phyloP scores from a whole-genome alignment of 2,888 invertebrate species.

The Aphrophora alni region DNA sequence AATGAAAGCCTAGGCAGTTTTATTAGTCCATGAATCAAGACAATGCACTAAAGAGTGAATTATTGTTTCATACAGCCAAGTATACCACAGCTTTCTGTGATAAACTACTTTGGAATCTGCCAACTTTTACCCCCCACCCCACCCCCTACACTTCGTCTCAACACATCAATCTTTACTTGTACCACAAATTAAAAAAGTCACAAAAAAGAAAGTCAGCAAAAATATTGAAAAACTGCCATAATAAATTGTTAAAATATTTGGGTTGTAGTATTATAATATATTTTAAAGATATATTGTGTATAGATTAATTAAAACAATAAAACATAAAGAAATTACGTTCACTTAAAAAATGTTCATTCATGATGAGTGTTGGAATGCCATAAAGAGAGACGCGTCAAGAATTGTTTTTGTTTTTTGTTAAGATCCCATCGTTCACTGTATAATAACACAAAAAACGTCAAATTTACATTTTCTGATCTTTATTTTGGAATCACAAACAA shows the following conservation, averaged over 20 bases:
- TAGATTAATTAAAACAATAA: no score
- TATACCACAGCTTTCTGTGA: neutral
- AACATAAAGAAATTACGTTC: no score
- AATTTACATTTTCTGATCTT: no score
- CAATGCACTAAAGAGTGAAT: slow-evolving; percentile 6
- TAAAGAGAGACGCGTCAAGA: no score
- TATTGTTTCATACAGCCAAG: slow-evolving; percentile 6
- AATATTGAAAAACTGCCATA: neutral
- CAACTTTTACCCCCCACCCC: neutral
- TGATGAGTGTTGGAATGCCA: no score
- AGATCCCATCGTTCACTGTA: no score
- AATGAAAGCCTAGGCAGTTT: slow-evolving; percentile 6
- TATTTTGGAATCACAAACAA: no score
- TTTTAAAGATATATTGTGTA: no score
- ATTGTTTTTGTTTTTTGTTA: no score
- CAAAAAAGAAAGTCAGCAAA: neutral
- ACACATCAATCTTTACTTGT: neutral
- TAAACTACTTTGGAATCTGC: slow-evolving; percentile 9
- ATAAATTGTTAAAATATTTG: neutral
- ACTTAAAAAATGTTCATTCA: no score
- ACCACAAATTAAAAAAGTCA: neutral
- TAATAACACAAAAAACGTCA: no score
- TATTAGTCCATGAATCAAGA: slow-evolving; percentile 9
- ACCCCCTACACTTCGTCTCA: neutral
- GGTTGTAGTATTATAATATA: no score